phyloP scores from a whole-genome alignment of 2,113 vertebrate genomes.

The mouse (Mus musculus) region DNA sequence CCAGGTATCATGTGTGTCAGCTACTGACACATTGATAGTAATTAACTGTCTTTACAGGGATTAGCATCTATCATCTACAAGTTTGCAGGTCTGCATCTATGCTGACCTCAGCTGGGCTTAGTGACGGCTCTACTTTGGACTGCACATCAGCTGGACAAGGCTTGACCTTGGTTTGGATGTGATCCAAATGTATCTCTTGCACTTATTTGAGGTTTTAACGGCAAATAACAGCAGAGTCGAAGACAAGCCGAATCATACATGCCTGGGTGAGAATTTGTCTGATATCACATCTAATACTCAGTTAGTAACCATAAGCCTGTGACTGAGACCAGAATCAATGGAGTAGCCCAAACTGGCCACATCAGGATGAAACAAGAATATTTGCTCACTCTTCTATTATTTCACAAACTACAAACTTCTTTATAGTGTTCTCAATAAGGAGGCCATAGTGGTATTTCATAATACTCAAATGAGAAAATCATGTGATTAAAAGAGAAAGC shows the following conservation, averaged over 20 bases:
- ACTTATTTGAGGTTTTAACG: neutral
- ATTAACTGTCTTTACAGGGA: neutral
- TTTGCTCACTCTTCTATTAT: neutral
- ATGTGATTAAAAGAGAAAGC: neutral
- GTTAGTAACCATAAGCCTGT: neutral
- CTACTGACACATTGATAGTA: neutral
- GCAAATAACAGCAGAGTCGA: neutral
- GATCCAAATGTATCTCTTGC: neutral
- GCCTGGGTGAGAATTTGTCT: neutral
- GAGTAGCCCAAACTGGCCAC: neutral
- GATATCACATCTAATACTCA: neutral
- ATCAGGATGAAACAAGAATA: neutral
- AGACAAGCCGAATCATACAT: neutral
- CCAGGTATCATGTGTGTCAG: neutral
- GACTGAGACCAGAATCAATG: neutral
- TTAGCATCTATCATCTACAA: neutral
- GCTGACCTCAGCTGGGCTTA: neutral
- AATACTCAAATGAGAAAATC: conserved; percentile 7
- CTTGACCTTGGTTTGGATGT: neutral
- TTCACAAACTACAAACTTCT: neutral
- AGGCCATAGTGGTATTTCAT: neutral
- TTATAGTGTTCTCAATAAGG: neutral
- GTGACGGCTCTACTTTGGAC: neutral
- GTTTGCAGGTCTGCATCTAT: neutral
- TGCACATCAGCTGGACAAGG: neutral